phyloP scores from a whole-genome alignment of 2,888 invertebrate species.

The Nemotelus pantherinus region DNA sequence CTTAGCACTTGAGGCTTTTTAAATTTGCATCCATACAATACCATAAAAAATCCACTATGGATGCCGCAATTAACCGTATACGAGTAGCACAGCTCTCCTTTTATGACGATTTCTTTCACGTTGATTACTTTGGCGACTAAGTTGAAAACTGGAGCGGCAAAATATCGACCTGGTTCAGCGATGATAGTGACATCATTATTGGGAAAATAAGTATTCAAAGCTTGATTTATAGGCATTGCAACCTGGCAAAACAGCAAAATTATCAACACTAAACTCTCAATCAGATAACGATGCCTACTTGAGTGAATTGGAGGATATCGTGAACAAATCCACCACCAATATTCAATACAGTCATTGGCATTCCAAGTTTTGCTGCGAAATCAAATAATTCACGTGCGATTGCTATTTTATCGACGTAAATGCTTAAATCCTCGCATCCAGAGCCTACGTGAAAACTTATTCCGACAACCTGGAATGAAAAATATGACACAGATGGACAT shows the following conservation, averaged over 20 bases:
- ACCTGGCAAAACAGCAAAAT: constrained; percentile 67
- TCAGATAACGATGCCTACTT: constrained; percentile 66
- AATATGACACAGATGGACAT: too few relatives aligned
- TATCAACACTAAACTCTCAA: background rate
- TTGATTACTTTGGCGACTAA: constrained; percentile 89
- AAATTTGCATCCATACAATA: constrained; percentile 91
- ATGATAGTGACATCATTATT: constrained; percentile 78
- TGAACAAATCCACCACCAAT: constrained; percentile 95
- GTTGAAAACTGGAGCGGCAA: constrained; percentile 94
- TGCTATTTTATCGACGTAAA: constrained; percentile 82
- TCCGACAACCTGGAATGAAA: constrained; percentile 70
- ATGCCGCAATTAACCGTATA: constrained; percentile 99
- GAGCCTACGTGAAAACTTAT: constrained; percentile 96
- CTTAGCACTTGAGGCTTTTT: constrained; percentile 72
- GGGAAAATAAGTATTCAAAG: constrained; percentile 85
- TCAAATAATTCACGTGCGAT: constrained; percentile 79
- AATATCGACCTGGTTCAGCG: constrained; percentile 96
- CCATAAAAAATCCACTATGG: constrained; percentile 98
- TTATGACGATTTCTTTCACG: constrained; percentile 67
- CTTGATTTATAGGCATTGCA: constrained; percentile 79
- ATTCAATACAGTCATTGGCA: constrained; percentile 81
- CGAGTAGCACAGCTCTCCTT: constrained; percentile 71
- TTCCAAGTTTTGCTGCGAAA: constrained; percentile 77
- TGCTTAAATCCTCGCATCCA: constrained; percentile 84
- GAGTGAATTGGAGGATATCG: constrained; percentile 72